Evolutionary conservation across 2,888 invertebrate species (phyloP), one percentile per base, ranked within the genome.

Genomic region (Branchinecta sandiegonensis): DNA sequence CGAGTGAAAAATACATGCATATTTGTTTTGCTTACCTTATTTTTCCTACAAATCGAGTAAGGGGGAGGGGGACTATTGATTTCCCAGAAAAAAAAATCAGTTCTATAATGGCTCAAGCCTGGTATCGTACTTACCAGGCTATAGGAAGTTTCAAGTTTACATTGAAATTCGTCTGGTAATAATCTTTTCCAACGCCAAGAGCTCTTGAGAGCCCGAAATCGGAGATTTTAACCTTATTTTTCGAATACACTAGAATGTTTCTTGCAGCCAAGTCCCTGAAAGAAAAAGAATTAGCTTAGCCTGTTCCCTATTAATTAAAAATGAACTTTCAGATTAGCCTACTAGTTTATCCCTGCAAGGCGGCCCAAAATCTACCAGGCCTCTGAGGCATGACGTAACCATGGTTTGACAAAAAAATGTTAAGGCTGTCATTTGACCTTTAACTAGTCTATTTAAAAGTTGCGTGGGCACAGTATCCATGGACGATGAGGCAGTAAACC

Each of bases 131-230:
- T 81, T 77, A 89, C 97, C 97, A 97, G 5, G 97, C 97, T 72
- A 97, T 95, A 1, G 97, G 97, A 70, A 99, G 81, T 79, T 96
- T 96, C 70, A 97, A 83, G 80, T 94, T 94, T 50, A 95, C 94
- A 77, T 93, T 94, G 77, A 95, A 95, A 80, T 97, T 96, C 6
- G 94, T 95, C 78, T 96, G 94, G 77, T 99, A 99, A 77, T 99
- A 99, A 78, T 99, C 96, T 78, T 97, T 97, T 47, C 96, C 97
- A 66, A 94, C 93, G 3, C 97, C 96, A 68, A 99, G 80, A 0
- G 95, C 95, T 68, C 96, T 84, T 0, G 95, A 95, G 68, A 99
- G 79, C 7, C 97, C 97, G 79, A 99, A 96, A 77, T 99, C 97
- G 0, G 95, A 96, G 72, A 99, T 96, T 82, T 99, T 99, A 8